phyloP scores from a whole-genome alignment of 2,888 invertebrate species.

The Cephonodes hylas region DNA sequence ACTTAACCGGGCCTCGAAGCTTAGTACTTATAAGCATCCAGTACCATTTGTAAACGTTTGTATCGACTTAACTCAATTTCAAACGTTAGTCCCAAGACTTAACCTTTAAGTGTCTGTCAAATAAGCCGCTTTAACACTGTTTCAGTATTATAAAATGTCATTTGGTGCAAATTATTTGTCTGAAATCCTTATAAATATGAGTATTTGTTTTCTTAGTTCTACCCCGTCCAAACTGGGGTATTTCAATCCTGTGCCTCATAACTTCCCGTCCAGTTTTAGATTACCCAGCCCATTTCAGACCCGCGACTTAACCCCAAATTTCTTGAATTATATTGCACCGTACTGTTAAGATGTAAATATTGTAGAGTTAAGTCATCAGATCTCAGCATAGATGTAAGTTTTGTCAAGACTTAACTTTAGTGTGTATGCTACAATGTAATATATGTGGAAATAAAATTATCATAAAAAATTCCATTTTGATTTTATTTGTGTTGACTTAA shows the following conservation, averaged over 20 bases:
- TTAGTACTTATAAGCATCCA: not conserved
- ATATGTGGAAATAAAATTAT: conserved; percentile 45
- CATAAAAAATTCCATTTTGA: conserved; percentile 19
- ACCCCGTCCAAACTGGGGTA: not conserved
- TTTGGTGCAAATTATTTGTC: not conserved
- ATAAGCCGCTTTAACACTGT: not conserved
- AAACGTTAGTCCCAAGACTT: not conserved
- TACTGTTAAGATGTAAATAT: not conserved
- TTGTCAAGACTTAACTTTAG: conserved; percentile 30
- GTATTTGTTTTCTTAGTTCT: not conserved
- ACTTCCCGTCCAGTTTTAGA: not conserved
- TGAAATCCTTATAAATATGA: not conserved
- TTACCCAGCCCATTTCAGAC: not conserved
- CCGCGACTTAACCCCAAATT: not conserved
- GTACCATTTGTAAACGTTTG: not conserved
- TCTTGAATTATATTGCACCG: not conserved
- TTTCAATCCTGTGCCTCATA: not conserved
- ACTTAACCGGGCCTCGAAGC: not conserved
- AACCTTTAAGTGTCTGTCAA: not conserved
- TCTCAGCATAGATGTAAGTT: conserved; percentile 28
- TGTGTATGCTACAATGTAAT: conserved; percentile 28
- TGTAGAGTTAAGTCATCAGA: not conserved
- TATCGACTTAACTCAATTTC: not conserved
- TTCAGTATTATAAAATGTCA: not conserved
- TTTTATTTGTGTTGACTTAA: not conserved